Evolutionary conservation across 1,140 invertebrate species (phyloP).

Genomic region (Aphaenogaster floridana): DNA sequence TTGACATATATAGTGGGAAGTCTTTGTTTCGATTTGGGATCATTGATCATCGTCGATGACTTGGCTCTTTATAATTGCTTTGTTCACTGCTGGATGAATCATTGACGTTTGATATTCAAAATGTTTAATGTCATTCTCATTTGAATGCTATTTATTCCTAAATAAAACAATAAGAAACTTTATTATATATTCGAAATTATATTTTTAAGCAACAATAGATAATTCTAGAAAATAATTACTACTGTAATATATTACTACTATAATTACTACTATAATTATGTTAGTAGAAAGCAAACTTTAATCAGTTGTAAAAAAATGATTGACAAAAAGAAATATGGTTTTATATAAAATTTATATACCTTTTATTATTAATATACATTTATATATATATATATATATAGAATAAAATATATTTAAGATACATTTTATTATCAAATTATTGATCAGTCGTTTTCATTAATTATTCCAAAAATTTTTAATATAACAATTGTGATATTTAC

Average conservation of each 20-base stretch:
- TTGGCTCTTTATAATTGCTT: conserved; percentile 5
- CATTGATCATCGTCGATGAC: neutral
- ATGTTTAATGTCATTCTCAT: neutral
- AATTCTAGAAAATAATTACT: conserved; percentile 7
- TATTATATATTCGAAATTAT: neutral
- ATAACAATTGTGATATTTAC: neutral
- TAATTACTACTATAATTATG: neutral
- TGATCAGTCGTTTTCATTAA: neutral
- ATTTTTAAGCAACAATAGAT: neutral
- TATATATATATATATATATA: neutral
- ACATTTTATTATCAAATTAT: neutral
- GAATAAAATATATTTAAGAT: neutral
- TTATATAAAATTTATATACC: neutral
- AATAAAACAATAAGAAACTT: neutral
- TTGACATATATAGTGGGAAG: neutral
- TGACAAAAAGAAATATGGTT: neutral
- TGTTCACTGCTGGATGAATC: neutral
- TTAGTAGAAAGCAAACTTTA: neutral
- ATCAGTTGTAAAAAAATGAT: neutral
- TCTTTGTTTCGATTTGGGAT: conserved; percentile 24
- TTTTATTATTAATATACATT: neutral
- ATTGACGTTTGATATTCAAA: neutral
- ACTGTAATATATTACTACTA: too few relatives aligned
- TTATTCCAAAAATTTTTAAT: neutral
- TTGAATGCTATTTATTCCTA: neutral